phyloP scores from a whole-genome alignment of 2,797 vertebrate species.

The Taeniopygia guttata region DNA sequence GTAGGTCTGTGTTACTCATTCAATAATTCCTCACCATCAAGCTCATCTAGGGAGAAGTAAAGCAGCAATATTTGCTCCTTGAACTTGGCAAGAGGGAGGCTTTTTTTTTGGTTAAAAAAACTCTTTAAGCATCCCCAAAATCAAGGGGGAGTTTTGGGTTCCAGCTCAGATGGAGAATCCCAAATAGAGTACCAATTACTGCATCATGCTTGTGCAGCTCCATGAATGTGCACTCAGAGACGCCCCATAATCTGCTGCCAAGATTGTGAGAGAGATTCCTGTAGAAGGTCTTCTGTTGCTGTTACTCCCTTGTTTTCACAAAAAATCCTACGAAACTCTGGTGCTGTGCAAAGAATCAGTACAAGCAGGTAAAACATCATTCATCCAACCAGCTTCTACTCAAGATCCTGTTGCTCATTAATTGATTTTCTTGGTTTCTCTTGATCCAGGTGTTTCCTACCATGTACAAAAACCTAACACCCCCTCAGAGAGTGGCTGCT shows the following conservation, averaged over 20 bases:
- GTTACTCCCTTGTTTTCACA: neutral
- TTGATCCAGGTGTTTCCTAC: neutral
- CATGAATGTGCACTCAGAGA: accelerated
- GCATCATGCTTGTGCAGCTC: accelerated
- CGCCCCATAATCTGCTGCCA: neutral
- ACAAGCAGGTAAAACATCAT: accelerated
- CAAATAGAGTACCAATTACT: neutral
- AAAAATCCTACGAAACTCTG: neutral
- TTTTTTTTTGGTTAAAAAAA: neutral
- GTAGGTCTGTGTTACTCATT: neutral
- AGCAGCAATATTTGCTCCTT: neutral
- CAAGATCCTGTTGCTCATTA: neutral
- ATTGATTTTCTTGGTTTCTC: neutral
- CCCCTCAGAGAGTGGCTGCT: accelerated
- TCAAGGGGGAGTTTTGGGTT: neutral
- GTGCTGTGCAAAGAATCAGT: neutral
- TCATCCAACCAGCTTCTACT: accelerated
- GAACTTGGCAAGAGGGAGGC: neutral
- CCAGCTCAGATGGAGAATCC: neutral
- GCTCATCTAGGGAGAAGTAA: neutral
- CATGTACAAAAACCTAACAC: accelerated
- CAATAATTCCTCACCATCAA: neutral
- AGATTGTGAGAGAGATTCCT: neutral
- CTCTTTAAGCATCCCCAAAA: neutral
- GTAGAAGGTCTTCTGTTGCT: neutral